These are phyloP conservation scores for Sericinus montela DNA, from an alignment of 2,888 invertebrate species.

Conservation along the genomic window DNA sequence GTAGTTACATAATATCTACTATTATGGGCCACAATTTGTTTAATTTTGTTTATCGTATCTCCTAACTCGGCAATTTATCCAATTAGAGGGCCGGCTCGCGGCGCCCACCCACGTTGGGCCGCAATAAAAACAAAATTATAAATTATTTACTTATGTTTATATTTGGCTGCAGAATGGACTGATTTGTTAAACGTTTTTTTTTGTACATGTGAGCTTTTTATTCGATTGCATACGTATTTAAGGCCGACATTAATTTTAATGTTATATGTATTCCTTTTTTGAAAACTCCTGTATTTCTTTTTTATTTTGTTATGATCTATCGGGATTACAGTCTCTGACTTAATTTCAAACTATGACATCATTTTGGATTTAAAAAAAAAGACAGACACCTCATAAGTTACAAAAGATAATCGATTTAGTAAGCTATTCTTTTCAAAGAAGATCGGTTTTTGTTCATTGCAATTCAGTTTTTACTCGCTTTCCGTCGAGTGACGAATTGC, in stretches of 20 bases:
- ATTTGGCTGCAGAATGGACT: slow-evolving; percentile 40
- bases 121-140: slow-evolving; percentile 76
- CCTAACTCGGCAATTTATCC: slow-evolving; percentile 75
- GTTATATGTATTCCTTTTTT: not conserved
- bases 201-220: not conserved
- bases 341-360: too few species aligned
- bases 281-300: too few species aligned
- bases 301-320: too few species aligned
- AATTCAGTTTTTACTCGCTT: too few species aligned
- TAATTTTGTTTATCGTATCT: slow-evolving; percentile 71
- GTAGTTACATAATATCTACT: slow-evolving; percentile 45
- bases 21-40: slow-evolving; percentile 63
- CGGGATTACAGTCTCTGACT: too few species aligned
- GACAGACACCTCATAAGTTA: too few species aligned
- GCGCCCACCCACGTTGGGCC: slow-evolving; percentile 64
- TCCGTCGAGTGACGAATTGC: too few species aligned
- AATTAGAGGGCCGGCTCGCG: slow-evolving; percentile 59
- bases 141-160: slow-evolving; percentile 68
- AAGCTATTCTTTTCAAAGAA: too few species aligned
- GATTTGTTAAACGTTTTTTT: slow-evolving; percentile 32
- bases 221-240: not conserved
- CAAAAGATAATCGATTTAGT: too few species aligned
- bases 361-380: too few species aligned
- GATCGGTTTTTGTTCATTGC: too few species aligned
- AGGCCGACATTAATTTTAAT: not conserved